phyloP scores from a whole-genome alignment of 2,888 invertebrate species.

The Conus canariensis region DNA sequence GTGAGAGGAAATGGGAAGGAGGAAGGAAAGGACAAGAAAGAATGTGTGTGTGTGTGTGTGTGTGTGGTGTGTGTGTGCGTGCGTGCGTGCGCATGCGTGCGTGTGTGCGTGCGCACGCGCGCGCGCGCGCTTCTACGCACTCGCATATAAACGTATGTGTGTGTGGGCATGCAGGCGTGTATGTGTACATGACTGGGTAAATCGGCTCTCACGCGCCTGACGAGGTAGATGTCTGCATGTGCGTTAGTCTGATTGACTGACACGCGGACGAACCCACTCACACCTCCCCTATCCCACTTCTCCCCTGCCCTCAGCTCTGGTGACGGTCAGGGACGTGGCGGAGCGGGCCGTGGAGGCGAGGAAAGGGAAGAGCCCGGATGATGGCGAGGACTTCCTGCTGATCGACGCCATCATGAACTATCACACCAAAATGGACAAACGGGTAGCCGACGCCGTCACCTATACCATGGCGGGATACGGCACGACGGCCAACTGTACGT shows the following conservation, averaged over 20 bases:
- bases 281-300: too few species aligned
- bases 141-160: background rate
- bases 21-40: too few species aligned
- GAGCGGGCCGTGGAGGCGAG: background rate
- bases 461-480: background rate
- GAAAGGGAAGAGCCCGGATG: background rate
- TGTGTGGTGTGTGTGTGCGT: background rate
- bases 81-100: too few species aligned
- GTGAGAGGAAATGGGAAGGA: too few species aligned
- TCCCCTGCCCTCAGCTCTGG: background rate
- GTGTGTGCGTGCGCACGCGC: background rate
- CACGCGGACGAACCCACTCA: background rate
- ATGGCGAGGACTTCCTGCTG: background rate
- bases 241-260: background rate
- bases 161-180: background rate
- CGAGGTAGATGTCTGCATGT: background rate
- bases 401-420: constrained; percentile 21
- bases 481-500: background rate
- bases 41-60: too few species aligned
- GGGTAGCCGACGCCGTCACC: background rate
- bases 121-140: too few species aligned
- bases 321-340: background rate
- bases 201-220: background rate
- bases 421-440: background rate
- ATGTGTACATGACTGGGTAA: background rate